Percentiles rank a stretch among this genome's conserved stretches.
These are phyloP conservation scores for Hemistola chrysoprasaria DNA, from an alignment of 2,888 invertebrate genomes.

Conservation along the genomic window DNA sequence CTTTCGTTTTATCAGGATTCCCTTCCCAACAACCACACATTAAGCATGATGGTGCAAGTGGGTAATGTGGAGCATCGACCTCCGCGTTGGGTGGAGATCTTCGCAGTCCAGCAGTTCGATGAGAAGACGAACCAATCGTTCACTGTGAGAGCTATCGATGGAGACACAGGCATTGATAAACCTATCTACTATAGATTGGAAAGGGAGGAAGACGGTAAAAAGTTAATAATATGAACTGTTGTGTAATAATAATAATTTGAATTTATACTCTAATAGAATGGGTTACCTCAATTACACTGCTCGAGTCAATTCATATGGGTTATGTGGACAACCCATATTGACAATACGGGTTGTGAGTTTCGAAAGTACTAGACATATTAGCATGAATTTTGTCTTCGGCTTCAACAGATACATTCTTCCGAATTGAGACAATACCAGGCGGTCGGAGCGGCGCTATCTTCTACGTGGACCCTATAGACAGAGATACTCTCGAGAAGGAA, in stretches of 20 bases:
- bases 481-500: constrained; percentile 68
- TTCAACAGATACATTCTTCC: constrained; percentile 66
- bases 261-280: too few relatives aligned
- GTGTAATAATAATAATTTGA: too few relatives aligned
- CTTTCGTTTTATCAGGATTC: constrained; percentile 56
- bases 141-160: constrained; percentile 81
- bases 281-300: too few relatives aligned
- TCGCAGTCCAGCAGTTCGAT: constrained; percentile 78
- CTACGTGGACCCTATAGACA: constrained; percentile 63
- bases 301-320: too few relatives aligned
- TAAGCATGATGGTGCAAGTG: constrained; percentile 79
- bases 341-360: too few relatives aligned
- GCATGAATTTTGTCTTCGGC: too few relatives aligned
- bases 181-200: constrained; percentile 76
- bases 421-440: constrained; percentile 51
- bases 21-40: constrained; percentile 59
- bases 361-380: too few relatives aligned
- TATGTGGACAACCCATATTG: too few relatives aligned
- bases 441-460: constrained; percentile 57
- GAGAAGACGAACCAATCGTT: constrained; percentile 76
- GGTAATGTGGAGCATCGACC: constrained; percentile 81
- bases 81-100: constrained; percentile 82
- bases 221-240: too few relatives aligned
- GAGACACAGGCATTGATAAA: constrained; percentile 82
- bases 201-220: constrained; percentile 56